Evolutionary conservation across 2,797 vertebrate genomes (phyloP), one percentile per base, ranked within the genome.

Genomic region (Sebastes oblongus): DNA sequence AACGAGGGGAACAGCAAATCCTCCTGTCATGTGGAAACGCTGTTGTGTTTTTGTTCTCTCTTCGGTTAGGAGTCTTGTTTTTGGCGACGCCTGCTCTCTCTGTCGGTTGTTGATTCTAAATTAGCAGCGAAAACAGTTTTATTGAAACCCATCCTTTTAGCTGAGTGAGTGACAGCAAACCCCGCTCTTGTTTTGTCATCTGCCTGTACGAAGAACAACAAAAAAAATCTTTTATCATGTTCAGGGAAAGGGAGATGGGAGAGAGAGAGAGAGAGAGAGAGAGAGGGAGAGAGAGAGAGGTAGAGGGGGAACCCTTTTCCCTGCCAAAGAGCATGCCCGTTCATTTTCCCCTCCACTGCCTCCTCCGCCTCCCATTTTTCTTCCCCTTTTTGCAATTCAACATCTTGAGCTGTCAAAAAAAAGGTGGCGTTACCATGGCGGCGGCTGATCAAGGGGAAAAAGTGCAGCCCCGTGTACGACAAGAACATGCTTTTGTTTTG

Each of bases 381-480:
- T 30, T 54, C 39, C 66, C 42, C 42, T 24, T 52, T 78, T 78
- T 71, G 8, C 30, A 4, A 85, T 86, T 88, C 77, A 85, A 77
- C 84, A 78, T 88, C 78, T 77, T 77, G 24, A 80, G 68, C 71
- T 85, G 84, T 89, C 81, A 85, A 32, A 67, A 73, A 77, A 54
- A 82, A 75, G 80, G 73, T 87, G 78, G 68, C 32, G 90, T 94
- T 92, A 84, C 91, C 91, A 93, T 93, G 89, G 87, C 36, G 72
- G 80, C 87, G 7, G 76, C 74, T 84, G 86, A 93, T 89, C 70
- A 88, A 86, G 85, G 85, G 56, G 58, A 76, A 75, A 74, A 78
- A 80, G 81, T 68, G 76, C 50, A 76, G 72, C 68, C 54, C 69
- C 13, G 58, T 70, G 75, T 83, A 50, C 20, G 62, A 91, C 86